Base-by-base conservation (phyloP, 2,797 vertebrate species). In the Notoglanidium macrostoma region DNA sequence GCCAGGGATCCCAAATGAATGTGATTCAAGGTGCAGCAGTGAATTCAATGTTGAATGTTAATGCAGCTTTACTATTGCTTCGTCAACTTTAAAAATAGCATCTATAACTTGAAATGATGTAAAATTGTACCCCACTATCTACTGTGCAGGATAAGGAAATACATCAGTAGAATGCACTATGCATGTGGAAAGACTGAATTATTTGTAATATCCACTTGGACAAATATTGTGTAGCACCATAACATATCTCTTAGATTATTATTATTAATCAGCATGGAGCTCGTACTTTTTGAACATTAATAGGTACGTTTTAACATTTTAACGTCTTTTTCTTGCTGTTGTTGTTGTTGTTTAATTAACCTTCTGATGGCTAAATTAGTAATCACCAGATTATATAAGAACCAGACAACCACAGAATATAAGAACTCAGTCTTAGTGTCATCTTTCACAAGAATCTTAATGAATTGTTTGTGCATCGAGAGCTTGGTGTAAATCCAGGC, bases 281-380 rank as follows among this genome's bases (percentile, higher is more conserved):
- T 83, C 29, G 26, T 67, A n/a, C 32, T 40, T 76, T 44, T 40
- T 9, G 4, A 14, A 59, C 32, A 59, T 79, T 61, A 61, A 40
- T 40, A 29, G 5, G 26, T n/a, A 51, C 12, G 35, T 54, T 9
- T 59, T 1, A 26, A 11, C 44, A 65, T 40, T 2, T 29, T 32
- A 5, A 54, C 15, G 15, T 77, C 21, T 35, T 35, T 35, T 35
- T 35, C 35, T 83, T 44, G 26, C 82, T 65, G 26, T 3, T 46
- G 46, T 84, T 85, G 26, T 59, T 21, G 35, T 35, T 77, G 84
- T 51, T 90, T 88, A 88, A 84, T 90, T 85, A 88, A 87, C 8
- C 32, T 79, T 26, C 73, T n/a, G 72, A 87, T 79, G 2, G 19
- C 57, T 81, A 51, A 89, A 85, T 74, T 57, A 88, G 46, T 63